These are phyloP conservation scores for Allophyes oxyacanthae DNA, from an alignment of 2,888 invertebrate genomes.

Conservation along the genomic window DNA sequence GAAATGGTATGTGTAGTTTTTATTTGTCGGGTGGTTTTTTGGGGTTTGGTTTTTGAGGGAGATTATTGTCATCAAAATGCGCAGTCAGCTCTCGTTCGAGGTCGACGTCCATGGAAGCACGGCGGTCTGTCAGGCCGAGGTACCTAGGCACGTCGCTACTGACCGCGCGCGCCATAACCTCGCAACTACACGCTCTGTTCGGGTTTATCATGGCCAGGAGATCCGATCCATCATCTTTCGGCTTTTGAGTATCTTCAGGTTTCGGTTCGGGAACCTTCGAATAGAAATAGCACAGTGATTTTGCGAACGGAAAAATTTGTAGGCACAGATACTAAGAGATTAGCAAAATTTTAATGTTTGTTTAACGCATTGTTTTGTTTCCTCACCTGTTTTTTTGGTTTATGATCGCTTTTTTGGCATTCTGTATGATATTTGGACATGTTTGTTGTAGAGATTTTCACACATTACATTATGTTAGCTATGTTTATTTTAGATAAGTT, in stretches of 20 bases:
- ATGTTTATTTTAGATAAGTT: too few species aligned
- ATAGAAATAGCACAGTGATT: background rate
- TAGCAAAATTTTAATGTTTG: too few species aligned
- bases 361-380: too few species aligned
- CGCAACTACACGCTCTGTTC: constrained; percentile 64
- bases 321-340: too few species aligned
- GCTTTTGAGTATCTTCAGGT: background rate
- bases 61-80: background rate
- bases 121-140: constrained; percentile 53
- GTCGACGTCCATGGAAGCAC: constrained; percentile 1
- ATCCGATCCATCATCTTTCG: constrained; percentile 22
- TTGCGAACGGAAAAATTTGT: too few species aligned
- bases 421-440: constrained; percentile 28
- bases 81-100: too few species aligned
- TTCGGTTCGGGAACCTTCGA: constrained; percentile 5
- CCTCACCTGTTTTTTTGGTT: background rate
- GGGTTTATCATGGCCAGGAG: constrained; percentile 58
- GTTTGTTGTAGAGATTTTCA: background rate
- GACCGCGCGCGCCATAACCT: constrained; percentile 65
- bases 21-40: constrained; percentile 18
- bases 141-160: constrained; percentile 62
- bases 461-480: too few species aligned
- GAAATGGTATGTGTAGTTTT: constrained; percentile 33
- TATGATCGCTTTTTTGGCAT: constrained; percentile 6
- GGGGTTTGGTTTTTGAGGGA: background rate